A percentile compares a stretch with the other conserved stretches of the same genome.
Evolutionary conservation across 2,888 invertebrate species (phyloP).

Genomic region (Lymantria monacha): DNA sequence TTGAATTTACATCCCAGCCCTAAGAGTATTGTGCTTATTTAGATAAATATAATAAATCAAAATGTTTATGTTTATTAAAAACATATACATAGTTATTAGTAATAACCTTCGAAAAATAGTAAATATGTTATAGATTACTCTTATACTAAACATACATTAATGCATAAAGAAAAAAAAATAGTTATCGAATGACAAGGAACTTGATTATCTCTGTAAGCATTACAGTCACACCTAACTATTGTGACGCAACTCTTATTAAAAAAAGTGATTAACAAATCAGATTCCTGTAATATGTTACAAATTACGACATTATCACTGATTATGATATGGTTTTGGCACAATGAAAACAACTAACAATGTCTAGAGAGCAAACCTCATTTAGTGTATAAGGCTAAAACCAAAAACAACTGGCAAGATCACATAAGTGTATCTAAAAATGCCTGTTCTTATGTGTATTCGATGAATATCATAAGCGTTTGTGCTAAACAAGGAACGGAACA

Average conservation of each 20-base stretch:
- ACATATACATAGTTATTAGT: constrained; percentile 47
- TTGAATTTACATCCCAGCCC: constrained; percentile 65
- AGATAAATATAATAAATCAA: constrained; percentile 54
- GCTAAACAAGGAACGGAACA: constrained; percentile 26
- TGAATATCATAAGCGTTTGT: constrained; percentile 26
- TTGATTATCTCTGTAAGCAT: constrained; percentile 55
- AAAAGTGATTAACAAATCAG: constrained; percentile 39
- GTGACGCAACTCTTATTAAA: constrained; percentile 24
- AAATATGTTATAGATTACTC: constrained; percentile 64
- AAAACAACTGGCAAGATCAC: constrained; percentile 43
- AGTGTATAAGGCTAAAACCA: constrained; percentile 16
- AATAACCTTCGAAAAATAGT: constrained; percentile 79
- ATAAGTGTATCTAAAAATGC: constrained; percentile 29
- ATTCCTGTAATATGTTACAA: constrained; percentile 34
- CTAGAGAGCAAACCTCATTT: constrained; percentile 47
- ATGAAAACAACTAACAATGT: constrained; percentile 47
- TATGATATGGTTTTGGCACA: constrained; percentile 76
- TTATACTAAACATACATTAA: constrained; percentile 57
- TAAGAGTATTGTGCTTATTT: constrained; percentile 76
- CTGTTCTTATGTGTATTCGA: constrained; percentile 13
- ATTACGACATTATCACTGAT: constrained; percentile 64
- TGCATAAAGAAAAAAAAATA: constrained; percentile 45
- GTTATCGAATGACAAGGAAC: constrained; percentile 66
- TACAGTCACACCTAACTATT: constrained; percentile 41
- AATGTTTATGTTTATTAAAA: constrained; percentile 57